A percentile compares a stretch with the other conserved stretches of the same genome.
phyloP scores from a whole-genome alignment of 2,113 vertebrate species.

The Salvelinus fontinalis region DNA sequence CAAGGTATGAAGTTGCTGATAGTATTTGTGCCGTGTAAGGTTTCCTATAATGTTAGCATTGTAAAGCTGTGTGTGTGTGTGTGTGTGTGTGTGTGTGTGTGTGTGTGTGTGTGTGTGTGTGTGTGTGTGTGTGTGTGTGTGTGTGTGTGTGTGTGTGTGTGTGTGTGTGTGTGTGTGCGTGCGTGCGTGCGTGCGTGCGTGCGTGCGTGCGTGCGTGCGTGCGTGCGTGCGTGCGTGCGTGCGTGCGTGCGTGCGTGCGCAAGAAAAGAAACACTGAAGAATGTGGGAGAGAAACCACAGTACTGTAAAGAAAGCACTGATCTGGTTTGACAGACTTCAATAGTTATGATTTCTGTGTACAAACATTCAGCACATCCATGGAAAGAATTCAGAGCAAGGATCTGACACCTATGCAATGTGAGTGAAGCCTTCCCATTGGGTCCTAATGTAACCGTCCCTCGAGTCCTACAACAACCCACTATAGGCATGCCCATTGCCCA shows the following conservation, averaged over 20 bases:
- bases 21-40: conserved; percentile 3
- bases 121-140: conserved; percentile 11
- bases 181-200: not conserved
- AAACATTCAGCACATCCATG: too few relatives aligned
- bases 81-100: conserved; percentile 8
- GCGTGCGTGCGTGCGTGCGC: conserved; percentile 12
- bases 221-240: conserved; percentile 17
- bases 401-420: too few relatives aligned
- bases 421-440: too few relatives aligned
- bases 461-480: conserved; percentile 14
- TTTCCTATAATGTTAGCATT: not conserved
- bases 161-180: conserved; percentile 15
- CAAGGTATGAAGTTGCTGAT: conserved; percentile 15
- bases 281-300: too few relatives aligned
- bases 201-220: conserved; percentile 1
- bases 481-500: too few relatives aligned
- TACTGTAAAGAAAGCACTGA: not conserved
- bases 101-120: not conserved
- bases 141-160: conserved; percentile 21
- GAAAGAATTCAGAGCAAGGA: too few relatives aligned
- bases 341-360: too few relatives aligned
- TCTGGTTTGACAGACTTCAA: too few relatives aligned
- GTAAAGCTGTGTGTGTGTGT: not conserved
- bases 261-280: not conserved
- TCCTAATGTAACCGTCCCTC: not conserved